Conservation (phyloP, 2,888 invertebrate genomes). For the Thereva unica region DNA sequence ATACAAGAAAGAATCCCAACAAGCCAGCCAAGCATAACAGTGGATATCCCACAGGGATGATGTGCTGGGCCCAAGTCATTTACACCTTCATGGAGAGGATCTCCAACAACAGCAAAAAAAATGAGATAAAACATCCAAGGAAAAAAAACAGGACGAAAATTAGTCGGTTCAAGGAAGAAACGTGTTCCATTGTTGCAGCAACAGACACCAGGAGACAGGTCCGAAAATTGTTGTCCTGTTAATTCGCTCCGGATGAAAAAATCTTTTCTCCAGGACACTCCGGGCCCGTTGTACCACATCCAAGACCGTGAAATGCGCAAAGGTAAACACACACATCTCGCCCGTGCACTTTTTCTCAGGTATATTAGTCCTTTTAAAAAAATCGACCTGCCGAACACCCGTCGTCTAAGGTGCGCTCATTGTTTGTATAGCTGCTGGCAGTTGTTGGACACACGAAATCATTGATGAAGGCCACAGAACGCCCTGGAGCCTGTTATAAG, state of each 20-base stretch:
- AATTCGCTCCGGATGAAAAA: slow-evolving; percentile 18
- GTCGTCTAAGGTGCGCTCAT: slow-evolving; percentile 18
- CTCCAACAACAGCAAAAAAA: no score
- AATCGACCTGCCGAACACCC: slow-evolving; percentile 32
- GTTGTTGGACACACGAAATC: slow-evolving; percentile 20
- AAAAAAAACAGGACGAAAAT: slow-evolving; percentile 22
- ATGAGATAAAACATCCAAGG: no score
- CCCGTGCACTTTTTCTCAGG: slow-evolving; percentile 33
- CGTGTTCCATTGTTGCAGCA: slow-evolving; percentile 2
- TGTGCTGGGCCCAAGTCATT: slow-evolving; percentile 36
- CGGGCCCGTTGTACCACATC: slow-evolving; percentile 3
- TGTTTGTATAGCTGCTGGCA: slow-evolving; percentile 16
- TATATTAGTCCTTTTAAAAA: background rate
- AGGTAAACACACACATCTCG: slow-evolving; percentile 20
- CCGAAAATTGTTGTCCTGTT: slow-evolving; percentile 28
- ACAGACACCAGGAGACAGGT: slow-evolving; percentile 6
- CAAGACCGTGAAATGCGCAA: slow-evolving; percentile 14
- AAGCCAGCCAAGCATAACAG: slow-evolving; percentile 21
- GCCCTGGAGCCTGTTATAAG: background rate
- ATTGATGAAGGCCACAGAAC: slow-evolving; percentile 19
- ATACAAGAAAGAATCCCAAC: slow-evolving; percentile 13
- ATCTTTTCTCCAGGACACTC: slow-evolving; percentile 3
- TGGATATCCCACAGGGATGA: slow-evolving; percentile 38
- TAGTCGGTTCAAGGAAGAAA: slow-evolving; percentile 29
- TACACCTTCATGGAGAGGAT: slow-evolving; percentile 36